These are phyloP conservation scores for Gymnorhina tibicen DNA, from an alignment of 2,113 vertebrate species.

Conservation along the genomic window DNA sequence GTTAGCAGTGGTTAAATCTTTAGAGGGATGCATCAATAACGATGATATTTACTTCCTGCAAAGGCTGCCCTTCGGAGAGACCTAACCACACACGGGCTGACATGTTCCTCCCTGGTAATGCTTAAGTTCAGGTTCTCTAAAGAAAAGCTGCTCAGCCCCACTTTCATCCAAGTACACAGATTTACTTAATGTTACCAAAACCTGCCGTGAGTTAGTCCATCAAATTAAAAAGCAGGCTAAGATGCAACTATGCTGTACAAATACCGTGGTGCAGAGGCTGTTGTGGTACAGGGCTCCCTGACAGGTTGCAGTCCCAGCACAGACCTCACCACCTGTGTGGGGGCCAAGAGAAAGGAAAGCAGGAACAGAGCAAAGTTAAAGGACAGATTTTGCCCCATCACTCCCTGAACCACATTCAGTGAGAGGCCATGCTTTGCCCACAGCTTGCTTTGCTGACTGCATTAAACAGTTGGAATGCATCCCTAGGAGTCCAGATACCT, in stretches of 20 bases:
- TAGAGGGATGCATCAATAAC: neutral
- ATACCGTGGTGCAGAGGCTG: rapidly evolving
- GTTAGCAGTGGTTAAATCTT: neutral
- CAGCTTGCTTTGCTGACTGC: neutral
- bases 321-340: rapidly evolving
- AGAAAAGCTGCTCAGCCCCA: neutral
- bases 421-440: neutral
- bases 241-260: neutral
- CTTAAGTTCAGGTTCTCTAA: neutral
- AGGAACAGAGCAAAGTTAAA: neutral
- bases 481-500: neutral
- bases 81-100: neutral
- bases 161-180: neutral
- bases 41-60: neutral
- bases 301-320: neutral
- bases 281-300: rapidly evolving
- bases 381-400: neutral
- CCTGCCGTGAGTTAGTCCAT: neutral
- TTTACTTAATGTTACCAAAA: neutral
- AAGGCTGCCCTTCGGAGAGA: neutral
- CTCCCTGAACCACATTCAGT: rapidly evolving
- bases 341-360: neutral
- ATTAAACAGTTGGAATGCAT: neutral
- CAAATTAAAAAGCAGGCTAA: neutral
- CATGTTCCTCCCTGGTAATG: neutral